Evolutionary conservation across 2,797 vertebrate species (phyloP), one percentile per base, ranked within the genome.

Genomic region (Gouania willdenowi): DNA sequence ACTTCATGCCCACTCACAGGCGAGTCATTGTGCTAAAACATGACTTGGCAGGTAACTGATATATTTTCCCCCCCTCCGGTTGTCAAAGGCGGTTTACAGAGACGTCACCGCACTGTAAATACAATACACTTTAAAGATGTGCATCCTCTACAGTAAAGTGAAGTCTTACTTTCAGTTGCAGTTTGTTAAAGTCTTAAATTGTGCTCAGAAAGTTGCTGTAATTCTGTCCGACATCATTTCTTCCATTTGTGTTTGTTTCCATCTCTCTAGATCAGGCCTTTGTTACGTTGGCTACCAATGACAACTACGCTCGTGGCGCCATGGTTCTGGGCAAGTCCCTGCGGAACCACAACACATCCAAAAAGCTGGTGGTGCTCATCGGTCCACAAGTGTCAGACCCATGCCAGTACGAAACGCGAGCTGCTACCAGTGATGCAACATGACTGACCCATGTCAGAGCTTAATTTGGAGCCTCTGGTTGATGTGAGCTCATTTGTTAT

Each of bases 281-380:
- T 84, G 94, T 99, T 76, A 99, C 95, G 2, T 81, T 99, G 79
- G 94, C 94, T 40, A 98, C 96, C 66, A 98, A 94, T 25, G 94
- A 99, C 77, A 88, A 70, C 46, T 98, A 99, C 27, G 92, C 92
- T 26, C 94, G 92, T 65, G 97, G 97, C 56, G 95, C 94, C 1
- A 87, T 98, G 81, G 97, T 99, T 54, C 77, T 98, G 52, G 96
- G 92, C 23, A 91, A 90, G 6, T 97, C 95, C 18, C 86, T 99
- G 50, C 89, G 86, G 45, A 90, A 84, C 61, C 85, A 93, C 64
- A 82, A 86, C 15, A 97, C 96, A 19, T 79, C 92, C 40, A 89
- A 83, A 75, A 92, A 84, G 71, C 70, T 98, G 82, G 94, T 87
- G 5, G 90, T 73, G 3, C 90, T 99, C 26, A 63, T 90, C 26